Percentiles rank a stretch among this genome's conserved stretches.
Evolutionary conservation across 2,888 invertebrate species (phyloP).

Genomic region (Alviniconcha strummeri): DNA sequence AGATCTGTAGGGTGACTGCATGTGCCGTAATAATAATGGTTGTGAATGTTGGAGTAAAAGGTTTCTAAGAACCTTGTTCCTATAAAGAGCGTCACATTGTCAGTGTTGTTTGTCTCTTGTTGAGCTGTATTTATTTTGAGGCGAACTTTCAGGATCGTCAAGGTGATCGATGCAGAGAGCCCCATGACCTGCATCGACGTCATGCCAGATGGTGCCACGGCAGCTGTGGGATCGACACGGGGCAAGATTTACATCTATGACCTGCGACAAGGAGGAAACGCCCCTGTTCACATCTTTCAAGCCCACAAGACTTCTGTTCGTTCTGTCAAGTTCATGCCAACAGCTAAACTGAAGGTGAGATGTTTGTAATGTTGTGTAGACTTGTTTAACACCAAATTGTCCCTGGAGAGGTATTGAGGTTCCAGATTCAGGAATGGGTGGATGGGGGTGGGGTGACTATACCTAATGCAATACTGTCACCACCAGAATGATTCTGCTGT

Average conservation of each 20-base stretch:
- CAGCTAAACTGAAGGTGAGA: constrained; percentile 40
- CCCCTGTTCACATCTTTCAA: constrained; percentile 58
- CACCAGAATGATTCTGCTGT: too few species aligned
- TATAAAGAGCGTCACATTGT: too few species aligned
- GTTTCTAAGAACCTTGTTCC: too few species aligned
- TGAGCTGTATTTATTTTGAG: too few species aligned
- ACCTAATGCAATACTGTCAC: too few species aligned
- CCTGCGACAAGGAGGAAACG: constrained; percentile 62
- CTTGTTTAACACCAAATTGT: background rate
- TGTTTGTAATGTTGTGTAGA: background rate
- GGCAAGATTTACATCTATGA: constrained; percentile 72
- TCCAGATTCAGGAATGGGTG: too few species aligned
- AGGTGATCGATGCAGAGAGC: constrained; percentile 63
- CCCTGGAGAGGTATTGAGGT: too few species aligned
- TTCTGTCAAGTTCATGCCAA: constrained; percentile 58
- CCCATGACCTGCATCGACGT: constrained; percentile 71
- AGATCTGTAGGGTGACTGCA: too few species aligned
- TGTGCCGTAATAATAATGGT: too few species aligned
- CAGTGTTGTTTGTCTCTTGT: too few species aligned
- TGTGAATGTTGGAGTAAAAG: too few species aligned
- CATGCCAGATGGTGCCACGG: constrained; percentile 66
- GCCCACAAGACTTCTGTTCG: constrained; percentile 71
- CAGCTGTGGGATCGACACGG: constrained; percentile 71
- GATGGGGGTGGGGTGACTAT: too few species aligned
- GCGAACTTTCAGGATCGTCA: constrained; percentile 54